Percentiles rank a stretch among this genome's conserved stretches.
Evolutionary conservation across 2,888 invertebrate species (phyloP).

Genomic region (Plagodis dolabraria): DNA sequence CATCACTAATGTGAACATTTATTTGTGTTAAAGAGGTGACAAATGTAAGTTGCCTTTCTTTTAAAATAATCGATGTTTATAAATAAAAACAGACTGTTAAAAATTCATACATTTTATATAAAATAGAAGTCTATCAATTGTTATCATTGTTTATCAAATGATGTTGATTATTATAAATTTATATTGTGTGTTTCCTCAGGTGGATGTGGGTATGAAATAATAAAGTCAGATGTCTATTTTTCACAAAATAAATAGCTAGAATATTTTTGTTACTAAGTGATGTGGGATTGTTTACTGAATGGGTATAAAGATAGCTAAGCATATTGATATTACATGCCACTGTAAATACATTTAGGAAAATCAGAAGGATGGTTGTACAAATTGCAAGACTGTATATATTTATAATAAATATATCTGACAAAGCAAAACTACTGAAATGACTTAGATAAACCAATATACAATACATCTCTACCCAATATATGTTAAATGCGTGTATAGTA

Average conservation of each 20-base stretch:
- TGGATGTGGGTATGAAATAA: constrained; percentile 70
- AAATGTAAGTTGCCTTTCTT: constrained; percentile 40
- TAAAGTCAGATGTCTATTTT: constrained; percentile 79
- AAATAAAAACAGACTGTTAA: constrained; percentile 69
- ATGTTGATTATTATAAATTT: constrained; percentile 82
- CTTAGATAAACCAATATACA: constrained; percentile 4
- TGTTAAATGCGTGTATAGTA: background rate
- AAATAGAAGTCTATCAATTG: constrained; percentile 78
- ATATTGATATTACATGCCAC: constrained; percentile 55
- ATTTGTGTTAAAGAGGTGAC: constrained; percentile 23
- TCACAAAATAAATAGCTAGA: constrained; percentile 73
- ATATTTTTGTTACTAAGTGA: constrained; percentile 79
- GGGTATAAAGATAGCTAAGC: constrained; percentile 69
- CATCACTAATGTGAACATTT: constrained; percentile 24
- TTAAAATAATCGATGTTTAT: constrained; percentile 52
- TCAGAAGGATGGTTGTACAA: constrained; percentile 74
- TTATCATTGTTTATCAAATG: constrained; percentile 81
- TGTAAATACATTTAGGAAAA: constrained; percentile 67
- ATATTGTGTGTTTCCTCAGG: constrained; percentile 77
- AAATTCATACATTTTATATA: constrained; percentile 73
- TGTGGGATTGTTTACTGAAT: constrained; percentile 77
- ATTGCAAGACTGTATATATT: constrained; percentile 76
- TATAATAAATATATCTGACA: constrained; percentile 31
- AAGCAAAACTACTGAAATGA: constrained; percentile 6
- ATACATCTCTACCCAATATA: constrained; percentile 5